Percentiles rank a stretch among this genome's conserved stretches.
Evolutionary conservation across 2,888 invertebrate species (phyloP).

Genomic region (Lagria hirta): DNA sequence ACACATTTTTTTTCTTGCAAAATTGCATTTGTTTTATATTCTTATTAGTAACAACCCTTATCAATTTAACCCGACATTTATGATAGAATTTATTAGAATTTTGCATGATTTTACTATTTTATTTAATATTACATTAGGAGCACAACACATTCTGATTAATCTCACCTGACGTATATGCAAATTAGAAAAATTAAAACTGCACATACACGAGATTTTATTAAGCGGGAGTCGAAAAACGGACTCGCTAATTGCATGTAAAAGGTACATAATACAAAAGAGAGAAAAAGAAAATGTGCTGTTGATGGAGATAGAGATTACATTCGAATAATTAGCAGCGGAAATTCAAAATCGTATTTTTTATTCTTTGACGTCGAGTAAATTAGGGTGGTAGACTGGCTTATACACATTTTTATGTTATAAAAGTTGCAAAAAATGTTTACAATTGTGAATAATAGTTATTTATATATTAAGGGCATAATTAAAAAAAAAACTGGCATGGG

Average conservation of each 20-base stretch:
- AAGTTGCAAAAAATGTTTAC: too few relatives aligned
- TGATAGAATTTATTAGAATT: conserved; percentile 24
- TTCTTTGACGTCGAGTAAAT: too few relatives aligned
- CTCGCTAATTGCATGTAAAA: conserved; percentile 21
- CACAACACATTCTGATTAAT: conserved; percentile 35
- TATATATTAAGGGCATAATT: too few relatives aligned
- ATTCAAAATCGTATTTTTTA: conserved; percentile 14
- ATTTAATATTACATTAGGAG: conserved; percentile 23
- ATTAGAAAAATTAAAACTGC: conserved; percentile 35
- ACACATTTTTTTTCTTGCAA: too few relatives aligned
- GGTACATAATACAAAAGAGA: conserved; percentile 15
- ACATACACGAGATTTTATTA: conserved; percentile 29
- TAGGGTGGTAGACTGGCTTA: not conserved
- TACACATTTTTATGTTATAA: not conserved
- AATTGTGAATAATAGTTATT: too few relatives aligned
- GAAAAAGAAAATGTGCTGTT: conserved; percentile 16
- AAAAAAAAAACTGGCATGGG: too few relatives aligned
- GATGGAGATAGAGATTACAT: conserved; percentile 19
- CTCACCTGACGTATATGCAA: conserved; percentile 37
- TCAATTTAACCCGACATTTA: conserved; percentile 24
- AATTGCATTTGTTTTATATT: too few relatives aligned
- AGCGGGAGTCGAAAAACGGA: conserved; percentile 19
- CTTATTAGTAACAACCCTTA: too few relatives aligned
- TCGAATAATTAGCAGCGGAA: conserved; percentile 22
- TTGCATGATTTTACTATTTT: conserved; percentile 33